phyloP scores from a whole-genome alignment of 1,140 invertebrate species.

The Brachionus angularis region DNA sequence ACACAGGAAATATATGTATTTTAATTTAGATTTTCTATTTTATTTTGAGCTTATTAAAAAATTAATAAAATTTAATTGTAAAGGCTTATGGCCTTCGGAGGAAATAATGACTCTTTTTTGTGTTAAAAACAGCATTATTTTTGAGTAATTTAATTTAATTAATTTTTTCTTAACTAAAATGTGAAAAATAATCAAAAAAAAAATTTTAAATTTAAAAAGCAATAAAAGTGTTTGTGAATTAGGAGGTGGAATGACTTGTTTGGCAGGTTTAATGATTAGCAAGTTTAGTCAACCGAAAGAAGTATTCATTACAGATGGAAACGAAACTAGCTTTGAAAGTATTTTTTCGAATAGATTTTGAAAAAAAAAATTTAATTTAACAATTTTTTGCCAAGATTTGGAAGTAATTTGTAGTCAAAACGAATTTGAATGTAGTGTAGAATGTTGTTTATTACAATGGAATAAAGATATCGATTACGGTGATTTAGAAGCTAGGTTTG shows the following conservation, averaged over 20 bases:
- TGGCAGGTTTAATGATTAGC: conserved; percentile 67
- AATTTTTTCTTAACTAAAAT: background rate
- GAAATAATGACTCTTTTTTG: conserved; percentile 74
- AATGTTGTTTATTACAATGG: conserved; percentile 49
- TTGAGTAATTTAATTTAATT: conserved; percentile 55
- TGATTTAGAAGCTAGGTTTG: conserved; percentile 59
- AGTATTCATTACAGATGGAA: conserved; percentile 70
- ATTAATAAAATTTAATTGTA: conserved; percentile 42
- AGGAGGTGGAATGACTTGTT: conserved; percentile 76
- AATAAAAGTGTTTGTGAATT: conserved; percentile 69
- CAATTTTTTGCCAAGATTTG: conserved; percentile 60
- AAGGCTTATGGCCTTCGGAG: conserved; percentile 77
- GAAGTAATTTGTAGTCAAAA: conserved; percentile 62
- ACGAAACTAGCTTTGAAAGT: conserved; percentile 71
- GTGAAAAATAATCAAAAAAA: background rate
- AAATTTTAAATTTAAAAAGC: conserved; percentile 46
- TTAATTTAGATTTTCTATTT: conserved; percentile 42
- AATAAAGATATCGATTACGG: conserved; percentile 47
- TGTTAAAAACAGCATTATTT: conserved; percentile 66
- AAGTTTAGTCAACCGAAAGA: conserved; percentile 50
- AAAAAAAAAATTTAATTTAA: conserved; percentile 3
- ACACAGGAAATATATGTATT: conserved; percentile 79
- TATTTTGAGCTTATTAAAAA: background rate
- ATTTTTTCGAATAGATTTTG: conserved; percentile 48
- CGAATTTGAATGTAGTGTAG: conserved; percentile 32